A percentile compares a stretch with the other conserved stretches of the same genome.
These are phyloP conservation scores for Miopithecus talapoin DNA, from an alignment of 2,797 vertebrate species.

Conservation along the genomic window DNA sequence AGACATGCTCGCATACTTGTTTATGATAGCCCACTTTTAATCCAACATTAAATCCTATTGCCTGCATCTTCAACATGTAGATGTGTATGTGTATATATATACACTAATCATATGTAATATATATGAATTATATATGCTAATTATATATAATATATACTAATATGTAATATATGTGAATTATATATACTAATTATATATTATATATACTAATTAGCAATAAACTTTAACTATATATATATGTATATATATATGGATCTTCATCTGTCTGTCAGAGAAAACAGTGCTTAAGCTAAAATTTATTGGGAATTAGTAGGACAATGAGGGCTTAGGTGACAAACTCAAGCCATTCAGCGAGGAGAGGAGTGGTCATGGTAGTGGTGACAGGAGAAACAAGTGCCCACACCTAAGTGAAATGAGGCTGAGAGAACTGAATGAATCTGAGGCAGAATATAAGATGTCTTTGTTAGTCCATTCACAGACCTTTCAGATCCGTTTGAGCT, in stretches of 20 bases:
- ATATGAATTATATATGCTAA: no score
- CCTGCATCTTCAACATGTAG: not conserved
- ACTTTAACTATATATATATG: no score
- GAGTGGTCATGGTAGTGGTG: not conserved
- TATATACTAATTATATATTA: no score
- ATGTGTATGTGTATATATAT: not conserved
- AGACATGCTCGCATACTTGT: not conserved
- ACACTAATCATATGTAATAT: no score
- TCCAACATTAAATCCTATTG: not conserved
- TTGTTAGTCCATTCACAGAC: not conserved
- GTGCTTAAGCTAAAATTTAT: not conserved
- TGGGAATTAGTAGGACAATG: not conserved
- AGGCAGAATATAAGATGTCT: not conserved
- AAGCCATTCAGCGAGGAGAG: not conserved
- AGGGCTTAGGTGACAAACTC: not conserved
- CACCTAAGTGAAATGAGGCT: not conserved
- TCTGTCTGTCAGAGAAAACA: not conserved
- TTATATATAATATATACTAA: no score
- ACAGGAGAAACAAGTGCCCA: not conserved
- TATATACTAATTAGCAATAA: no score
- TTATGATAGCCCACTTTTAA: not conserved
- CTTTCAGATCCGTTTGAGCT: not conserved
- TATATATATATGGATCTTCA: not conserved
- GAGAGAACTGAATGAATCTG: not conserved
- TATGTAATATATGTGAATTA: no score